These are phyloP conservation scores for Notothenia rossii DNA, from an alignment of 2,113 vertebrate genomes.

Conservation along the genomic window DNA sequence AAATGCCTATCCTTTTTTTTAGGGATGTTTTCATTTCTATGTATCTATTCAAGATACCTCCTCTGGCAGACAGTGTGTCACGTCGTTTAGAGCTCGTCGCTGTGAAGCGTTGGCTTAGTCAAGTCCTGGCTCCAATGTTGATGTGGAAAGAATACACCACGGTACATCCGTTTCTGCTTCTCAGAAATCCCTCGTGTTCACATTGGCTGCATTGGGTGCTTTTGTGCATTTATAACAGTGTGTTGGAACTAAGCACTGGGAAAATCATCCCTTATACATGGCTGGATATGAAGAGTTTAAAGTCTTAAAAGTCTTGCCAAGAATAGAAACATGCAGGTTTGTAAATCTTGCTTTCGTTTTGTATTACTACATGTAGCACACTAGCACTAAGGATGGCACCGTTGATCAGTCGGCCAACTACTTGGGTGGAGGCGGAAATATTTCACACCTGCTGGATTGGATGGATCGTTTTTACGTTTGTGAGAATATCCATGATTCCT, in stretches of 20 bases:
- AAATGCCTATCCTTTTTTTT: constrained; percentile 32
- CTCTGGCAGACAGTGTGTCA: constrained; percentile 45
- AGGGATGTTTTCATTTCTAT: background rate
- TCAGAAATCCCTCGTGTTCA: background rate
- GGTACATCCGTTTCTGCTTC: background rate
- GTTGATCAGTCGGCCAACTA: background rate
- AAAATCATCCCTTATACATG: constrained; percentile 5
- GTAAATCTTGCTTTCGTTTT: background rate
- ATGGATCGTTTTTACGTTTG: no score
- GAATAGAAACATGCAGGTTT: background rate
- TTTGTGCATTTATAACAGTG: constrained; percentile 14
- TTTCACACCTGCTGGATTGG: background rate
- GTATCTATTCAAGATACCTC: constrained; percentile 9
- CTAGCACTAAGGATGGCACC: background rate
- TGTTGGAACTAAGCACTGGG: background rate
- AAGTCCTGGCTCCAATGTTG: constrained; percentile 9
- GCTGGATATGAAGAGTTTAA: background rate
- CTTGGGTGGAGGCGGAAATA: background rate
- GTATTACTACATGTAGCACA: background rate
- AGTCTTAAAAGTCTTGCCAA: background rate
- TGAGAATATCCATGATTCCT: no score
- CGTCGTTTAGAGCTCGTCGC: constrained; percentile 31
- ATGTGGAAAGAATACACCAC: constrained; percentile 39
- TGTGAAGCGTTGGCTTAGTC: constrained; percentile 33
- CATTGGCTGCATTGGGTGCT: background rate